A percentile compares a stretch with the other conserved stretches of the same genome.
Conservation (phyloP, 1,140 invertebrate genomes). For the Meloidogyne chitwoodi region DNA sequence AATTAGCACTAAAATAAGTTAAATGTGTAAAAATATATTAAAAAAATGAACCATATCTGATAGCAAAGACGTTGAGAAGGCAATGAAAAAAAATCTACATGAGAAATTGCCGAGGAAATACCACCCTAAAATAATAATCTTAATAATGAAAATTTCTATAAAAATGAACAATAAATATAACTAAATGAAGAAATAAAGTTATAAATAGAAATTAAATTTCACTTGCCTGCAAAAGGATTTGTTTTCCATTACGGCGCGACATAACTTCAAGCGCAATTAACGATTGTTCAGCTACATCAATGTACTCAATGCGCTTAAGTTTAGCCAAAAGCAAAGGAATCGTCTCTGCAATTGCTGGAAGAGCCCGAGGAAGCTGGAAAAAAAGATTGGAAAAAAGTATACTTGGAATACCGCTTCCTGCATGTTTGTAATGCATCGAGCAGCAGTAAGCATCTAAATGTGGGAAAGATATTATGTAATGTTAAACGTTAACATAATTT, state of each 20-base stretch:
- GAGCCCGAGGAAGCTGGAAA: slow-evolving; percentile 76
- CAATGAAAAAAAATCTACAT: slow-evolving; percentile 58
- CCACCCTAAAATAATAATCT: slow-evolving; percentile 33
- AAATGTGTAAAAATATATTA: background rate
- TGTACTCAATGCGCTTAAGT: slow-evolving; percentile 57
- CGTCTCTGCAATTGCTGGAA: slow-evolving; percentile 89
- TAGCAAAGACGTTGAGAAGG: slow-evolving; percentile 50
- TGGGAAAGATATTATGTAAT: slow-evolving; percentile 25
- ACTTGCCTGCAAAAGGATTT: slow-evolving; percentile 34
- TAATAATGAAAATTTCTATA: slow-evolving; percentile 17
- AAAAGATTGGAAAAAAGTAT: background rate
- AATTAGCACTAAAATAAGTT: slow-evolving; percentile 57
- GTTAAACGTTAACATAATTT: background rate
- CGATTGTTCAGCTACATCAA: slow-evolving; percentile 54
- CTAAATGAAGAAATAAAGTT: background rate
- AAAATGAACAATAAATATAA: background rate
- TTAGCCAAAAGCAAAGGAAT: slow-evolving; percentile 74
- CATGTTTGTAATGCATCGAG: slow-evolving; percentile 96
- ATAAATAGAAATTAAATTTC: no score
- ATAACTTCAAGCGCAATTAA: slow-evolving; percentile 55
- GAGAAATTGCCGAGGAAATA: slow-evolving; percentile 53
- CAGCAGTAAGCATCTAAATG: slow-evolving; percentile 90
- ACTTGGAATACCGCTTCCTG: slow-evolving; percentile 73
- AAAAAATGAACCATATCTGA: background rate
- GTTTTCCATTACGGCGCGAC: slow-evolving; percentile 56